Conservation (phyloP, 2,888 invertebrate genomes). For the Ectobius pallidus region DNA sequence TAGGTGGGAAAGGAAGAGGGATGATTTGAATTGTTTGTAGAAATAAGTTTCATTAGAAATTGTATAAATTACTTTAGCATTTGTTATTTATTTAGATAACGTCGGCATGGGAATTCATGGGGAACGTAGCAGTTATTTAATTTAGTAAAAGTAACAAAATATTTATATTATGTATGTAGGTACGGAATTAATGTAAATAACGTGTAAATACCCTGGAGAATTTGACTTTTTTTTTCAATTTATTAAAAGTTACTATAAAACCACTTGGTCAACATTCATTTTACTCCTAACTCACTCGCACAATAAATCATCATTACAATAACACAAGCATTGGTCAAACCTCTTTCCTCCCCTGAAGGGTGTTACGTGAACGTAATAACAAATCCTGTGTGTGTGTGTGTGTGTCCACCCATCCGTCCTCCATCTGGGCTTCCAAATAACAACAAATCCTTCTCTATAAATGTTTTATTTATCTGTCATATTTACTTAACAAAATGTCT, state of each 20-base stretch:
- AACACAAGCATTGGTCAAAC: background rate
- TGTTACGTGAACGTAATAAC: background rate
- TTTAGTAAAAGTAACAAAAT: slow-evolving; percentile 29
- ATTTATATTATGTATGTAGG: no score
- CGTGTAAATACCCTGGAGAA: slow-evolving; percentile 26
- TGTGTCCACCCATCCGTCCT: background rate
- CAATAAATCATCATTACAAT: background rate
- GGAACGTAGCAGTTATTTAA: slow-evolving; percentile 20
- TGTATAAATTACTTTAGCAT: slow-evolving; percentile 13
- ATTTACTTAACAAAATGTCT: slow-evolving; percentile 32
- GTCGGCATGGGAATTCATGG: background rate
- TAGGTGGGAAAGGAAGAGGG: no score
- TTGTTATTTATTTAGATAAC: slow-evolving; percentile 17
- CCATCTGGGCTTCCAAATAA: background rate
- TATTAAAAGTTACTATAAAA: slow-evolving; percentile 24
- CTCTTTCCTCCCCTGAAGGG: slow-evolving; percentile 14
- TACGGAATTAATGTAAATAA: slow-evolving; percentile 20
- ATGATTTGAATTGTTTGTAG: background rate
- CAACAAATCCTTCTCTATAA: slow-evolving; percentile 18
- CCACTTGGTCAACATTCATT: slow-evolving; percentile 19
- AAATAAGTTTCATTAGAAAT: slow-evolving; percentile 3
- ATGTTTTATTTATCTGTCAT: slow-evolving; percentile 29
- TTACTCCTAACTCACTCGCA: background rate
- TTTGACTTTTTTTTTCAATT: slow-evolving; percentile 22
- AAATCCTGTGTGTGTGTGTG: background rate